A percentile compares a stretch with the other conserved stretches of the same genome.
Evolutionary conservation across 1,140 invertebrate genomes (phyloP).

Genomic region (Leguminivora glycinivorella): DNA sequence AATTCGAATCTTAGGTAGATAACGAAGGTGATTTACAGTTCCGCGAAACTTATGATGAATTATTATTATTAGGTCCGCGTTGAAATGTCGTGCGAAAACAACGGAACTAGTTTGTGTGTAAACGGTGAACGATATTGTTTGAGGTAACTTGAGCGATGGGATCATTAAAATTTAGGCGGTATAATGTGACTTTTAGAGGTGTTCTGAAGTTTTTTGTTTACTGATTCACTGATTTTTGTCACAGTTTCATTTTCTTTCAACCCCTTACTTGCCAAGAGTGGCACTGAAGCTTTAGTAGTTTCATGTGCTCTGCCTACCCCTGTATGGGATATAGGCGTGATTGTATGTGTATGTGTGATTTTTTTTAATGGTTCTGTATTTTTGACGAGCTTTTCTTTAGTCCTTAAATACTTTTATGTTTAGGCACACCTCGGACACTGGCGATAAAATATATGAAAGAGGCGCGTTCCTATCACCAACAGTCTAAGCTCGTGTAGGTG

Average conservation of each 20-base stretch:
- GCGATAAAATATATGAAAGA: too few relatives aligned
- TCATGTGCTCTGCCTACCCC: too few relatives aligned
- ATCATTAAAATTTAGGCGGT: constrained; percentile 7
- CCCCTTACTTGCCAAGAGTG: too few relatives aligned
- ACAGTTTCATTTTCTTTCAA: too few relatives aligned
- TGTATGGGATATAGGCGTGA: too few relatives aligned
- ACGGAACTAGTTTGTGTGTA: neutral
- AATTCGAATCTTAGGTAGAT: neutral
- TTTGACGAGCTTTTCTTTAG: neutral
- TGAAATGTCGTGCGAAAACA: neutral
- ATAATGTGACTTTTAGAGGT: neutral
- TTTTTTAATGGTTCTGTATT: too few relatives aligned
- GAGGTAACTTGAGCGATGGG: neutral
- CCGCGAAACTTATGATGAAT: constrained; percentile 5
- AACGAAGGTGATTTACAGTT: neutral
- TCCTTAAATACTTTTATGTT: neutral
- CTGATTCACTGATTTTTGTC: neutral
- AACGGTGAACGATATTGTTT: constrained; percentile 7
- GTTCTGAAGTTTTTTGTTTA: constrained; percentile 32
- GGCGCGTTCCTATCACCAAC: too few relatives aligned
- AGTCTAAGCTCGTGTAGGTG: too few relatives aligned
- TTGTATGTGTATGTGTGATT: too few relatives aligned
- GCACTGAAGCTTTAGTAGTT: too few relatives aligned
- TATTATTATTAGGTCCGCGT: constrained; percentile 4
- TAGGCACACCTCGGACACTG: too few relatives aligned